Evolutionary conservation across 2,113 vertebrate species (phyloP).

Genomic region (Phylloscopus trochilus): DNA sequence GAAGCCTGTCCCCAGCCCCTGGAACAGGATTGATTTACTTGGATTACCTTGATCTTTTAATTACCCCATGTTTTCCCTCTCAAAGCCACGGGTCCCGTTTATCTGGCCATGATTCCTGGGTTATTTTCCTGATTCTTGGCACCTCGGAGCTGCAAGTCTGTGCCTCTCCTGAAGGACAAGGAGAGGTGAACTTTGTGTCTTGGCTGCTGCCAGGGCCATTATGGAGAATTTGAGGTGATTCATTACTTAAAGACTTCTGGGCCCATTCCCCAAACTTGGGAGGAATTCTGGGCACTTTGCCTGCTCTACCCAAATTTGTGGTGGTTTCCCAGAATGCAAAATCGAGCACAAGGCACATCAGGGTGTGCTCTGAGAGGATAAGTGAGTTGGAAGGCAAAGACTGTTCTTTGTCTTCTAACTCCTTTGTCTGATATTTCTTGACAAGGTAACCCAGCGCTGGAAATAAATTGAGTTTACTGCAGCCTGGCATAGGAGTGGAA

Average conservation of each 20-base stretch:
- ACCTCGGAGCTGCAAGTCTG: slow-evolving; percentile 29
- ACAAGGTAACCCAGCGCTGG: not conserved
- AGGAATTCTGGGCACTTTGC: slow-evolving; percentile 1
- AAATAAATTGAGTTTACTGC: slow-evolving; percentile 2
- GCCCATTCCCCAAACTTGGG: slow-evolving; percentile 48
- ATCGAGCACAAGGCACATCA: not conserved
- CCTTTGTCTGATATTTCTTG: not conserved
- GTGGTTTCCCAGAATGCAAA: slow-evolving; percentile 42
- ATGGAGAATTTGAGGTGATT: slow-evolving; percentile 50
- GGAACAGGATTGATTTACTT: not conserved
- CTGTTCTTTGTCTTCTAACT: not conserved
- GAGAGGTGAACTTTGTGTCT: slow-evolving; percentile 58
- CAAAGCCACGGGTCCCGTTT: slow-evolving; percentile 24
- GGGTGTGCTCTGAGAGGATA: not conserved
- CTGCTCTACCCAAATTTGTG: not conserved
- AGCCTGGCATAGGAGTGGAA: not conserved
- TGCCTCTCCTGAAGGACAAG: slow-evolving; percentile 25
- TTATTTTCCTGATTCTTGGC: slow-evolving; percentile 40
- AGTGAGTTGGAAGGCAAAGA: not conserved
- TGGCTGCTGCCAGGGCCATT: slow-evolving; percentile 40
- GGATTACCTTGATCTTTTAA: slow-evolving; percentile 46
- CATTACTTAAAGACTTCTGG: slow-evolving; percentile 50
- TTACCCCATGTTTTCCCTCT: slow-evolving; percentile 26
- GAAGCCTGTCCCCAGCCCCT: not conserved
- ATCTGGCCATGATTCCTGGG: not conserved